Evolutionary conservation across 2,888 invertebrate species (phyloP).

Genomic region (Eucera pruinosa): DNA sequence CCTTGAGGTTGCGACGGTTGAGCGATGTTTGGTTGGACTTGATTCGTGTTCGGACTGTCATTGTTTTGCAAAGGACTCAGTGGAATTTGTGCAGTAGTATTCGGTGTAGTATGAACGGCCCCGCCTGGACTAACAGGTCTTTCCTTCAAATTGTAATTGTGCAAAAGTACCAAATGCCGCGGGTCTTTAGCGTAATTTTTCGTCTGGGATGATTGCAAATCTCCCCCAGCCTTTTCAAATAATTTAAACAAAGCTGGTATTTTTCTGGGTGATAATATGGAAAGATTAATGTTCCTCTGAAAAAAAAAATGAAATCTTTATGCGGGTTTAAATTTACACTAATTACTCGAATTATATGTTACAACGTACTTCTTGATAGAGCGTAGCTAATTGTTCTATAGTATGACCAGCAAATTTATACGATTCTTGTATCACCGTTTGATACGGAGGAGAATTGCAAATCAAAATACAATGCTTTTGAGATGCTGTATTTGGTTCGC

Average conservation of each 20-base stretch:
- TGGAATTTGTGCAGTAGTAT: slow-evolving; percentile 82
- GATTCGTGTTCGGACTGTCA: slow-evolving; percentile 86
- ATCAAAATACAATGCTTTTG: slow-evolving; percentile 92
- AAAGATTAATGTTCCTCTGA: slow-evolving; percentile 92
- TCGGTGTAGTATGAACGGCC: slow-evolving; percentile 84
- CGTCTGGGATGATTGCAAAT: slow-evolving; percentile 90
- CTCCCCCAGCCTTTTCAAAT: slow-evolving; percentile 96
- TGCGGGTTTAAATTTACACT: background rate
- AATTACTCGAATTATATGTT: background rate
- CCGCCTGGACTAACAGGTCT: slow-evolving; percentile 88
- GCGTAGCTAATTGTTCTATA: slow-evolving; percentile 92
- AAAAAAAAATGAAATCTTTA: slow-evolving; percentile 69
- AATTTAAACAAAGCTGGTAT: slow-evolving; percentile 93
- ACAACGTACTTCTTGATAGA: slow-evolving; percentile 89
- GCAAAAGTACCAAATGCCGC: slow-evolving; percentile 89
- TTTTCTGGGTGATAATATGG: slow-evolving; percentile 95
- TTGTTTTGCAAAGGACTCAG: slow-evolving; percentile 86
- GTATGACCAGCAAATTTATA: slow-evolving; percentile 90
- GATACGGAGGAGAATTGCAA: slow-evolving; percentile 96
- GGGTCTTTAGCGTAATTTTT: slow-evolving; percentile 97
- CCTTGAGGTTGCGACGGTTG: slow-evolving; percentile 80
- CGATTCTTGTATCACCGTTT: slow-evolving; percentile 92
- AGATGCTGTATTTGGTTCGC: slow-evolving; percentile 85
- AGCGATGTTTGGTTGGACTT: slow-evolving; percentile 77
- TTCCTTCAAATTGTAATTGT: slow-evolving; percentile 86